Conservation (phyloP, 2,888 invertebrate genomes). For the Hirtodrosophila confusa region DNA sequence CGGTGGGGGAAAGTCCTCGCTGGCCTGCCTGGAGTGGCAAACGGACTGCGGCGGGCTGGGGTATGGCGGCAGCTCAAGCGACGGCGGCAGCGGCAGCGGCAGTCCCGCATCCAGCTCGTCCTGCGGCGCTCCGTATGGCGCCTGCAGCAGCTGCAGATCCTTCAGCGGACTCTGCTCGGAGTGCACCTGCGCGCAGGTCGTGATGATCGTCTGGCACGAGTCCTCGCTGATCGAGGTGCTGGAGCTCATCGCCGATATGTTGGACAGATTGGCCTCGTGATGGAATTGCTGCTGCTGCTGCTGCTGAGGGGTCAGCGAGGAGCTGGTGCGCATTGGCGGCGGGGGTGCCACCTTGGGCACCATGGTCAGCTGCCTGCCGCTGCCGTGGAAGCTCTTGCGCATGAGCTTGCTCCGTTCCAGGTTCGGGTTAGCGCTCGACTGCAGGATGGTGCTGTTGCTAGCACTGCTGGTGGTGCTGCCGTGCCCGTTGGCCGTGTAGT, state of each 20-base stretch:
- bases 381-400: constrained; percentile 95
- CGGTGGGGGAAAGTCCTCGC: constrained; percentile 95
- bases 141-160: constrained; percentile 44
- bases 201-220: constrained; percentile 89
- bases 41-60: constrained; percentile 91
- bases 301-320: constrained; percentile 87
- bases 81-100: constrained; percentile 45
- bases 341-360: constrained; percentile 93
- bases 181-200: constrained; percentile 92
- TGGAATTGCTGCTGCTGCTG: constrained; percentile 84
- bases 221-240: constrained; percentile 84
- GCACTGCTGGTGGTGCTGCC: constrained; percentile 1
- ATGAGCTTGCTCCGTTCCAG: constrained; percentile 93
- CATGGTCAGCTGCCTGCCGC: constrained; percentile 91
- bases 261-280: constrained; percentile 83
- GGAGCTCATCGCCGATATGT: constrained; percentile 84
- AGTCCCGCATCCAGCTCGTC: constrained; percentile 87
- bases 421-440: constrained; percentile 88
- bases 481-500: constrained; percentile 84
- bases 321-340: constrained; percentile 94
- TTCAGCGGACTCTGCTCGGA: constrained; percentile 90
- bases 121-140: constrained; percentile 62
- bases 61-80: constrained; percentile 90
- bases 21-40: constrained; percentile 92
- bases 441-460: constrained; percentile 6